Percentiles rank a stretch among this genome's conserved stretches.
These are phyloP conservation scores for Calosoma granatense DNA, from an alignment of 1,140 invertebrate genomes.

Conservation along the genomic window DNA sequence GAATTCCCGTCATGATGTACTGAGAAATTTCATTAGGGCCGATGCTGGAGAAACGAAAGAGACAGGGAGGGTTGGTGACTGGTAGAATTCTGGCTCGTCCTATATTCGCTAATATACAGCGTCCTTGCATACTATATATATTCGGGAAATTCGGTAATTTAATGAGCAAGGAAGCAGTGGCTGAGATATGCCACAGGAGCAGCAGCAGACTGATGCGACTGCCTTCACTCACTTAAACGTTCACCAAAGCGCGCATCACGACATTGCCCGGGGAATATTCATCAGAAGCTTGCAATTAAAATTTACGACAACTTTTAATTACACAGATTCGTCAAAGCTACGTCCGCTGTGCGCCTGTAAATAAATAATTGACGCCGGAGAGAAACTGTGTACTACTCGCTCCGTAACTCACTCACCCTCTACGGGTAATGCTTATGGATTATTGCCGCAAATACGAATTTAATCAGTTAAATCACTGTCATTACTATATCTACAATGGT, in stretches of 20 bases:
- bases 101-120: neutral
- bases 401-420: too few relatives aligned
- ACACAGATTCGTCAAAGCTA: conserved; percentile 12
- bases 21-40: neutral
- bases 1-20: conserved; percentile 2
- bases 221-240: neutral
- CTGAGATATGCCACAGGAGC: neutral
- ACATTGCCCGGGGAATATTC: neutral
- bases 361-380: conserved; percentile 23
- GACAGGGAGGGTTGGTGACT: too few relatives aligned
- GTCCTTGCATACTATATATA: neutral
- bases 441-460: too few relatives aligned
- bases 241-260: neutral
- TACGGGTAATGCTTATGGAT: too few relatives aligned
- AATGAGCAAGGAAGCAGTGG: neutral
- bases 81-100: neutral
- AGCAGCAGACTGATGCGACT: neutral
- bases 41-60: too few relatives aligned
- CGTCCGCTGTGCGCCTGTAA: conserved; percentile 16
- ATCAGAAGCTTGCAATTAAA: conserved; percentile 19
- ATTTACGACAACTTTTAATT: conserved; percentile 25
- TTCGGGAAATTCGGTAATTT: conserved; percentile 9
- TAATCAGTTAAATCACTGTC: too few relatives aligned
- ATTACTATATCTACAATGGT: neutral
- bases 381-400: too few relatives aligned